Percentiles rank a stretch among this genome's conserved stretches.
phyloP scores from a whole-genome alignment of 2,113 vertebrate species.

The Zapornia atra region DNA sequence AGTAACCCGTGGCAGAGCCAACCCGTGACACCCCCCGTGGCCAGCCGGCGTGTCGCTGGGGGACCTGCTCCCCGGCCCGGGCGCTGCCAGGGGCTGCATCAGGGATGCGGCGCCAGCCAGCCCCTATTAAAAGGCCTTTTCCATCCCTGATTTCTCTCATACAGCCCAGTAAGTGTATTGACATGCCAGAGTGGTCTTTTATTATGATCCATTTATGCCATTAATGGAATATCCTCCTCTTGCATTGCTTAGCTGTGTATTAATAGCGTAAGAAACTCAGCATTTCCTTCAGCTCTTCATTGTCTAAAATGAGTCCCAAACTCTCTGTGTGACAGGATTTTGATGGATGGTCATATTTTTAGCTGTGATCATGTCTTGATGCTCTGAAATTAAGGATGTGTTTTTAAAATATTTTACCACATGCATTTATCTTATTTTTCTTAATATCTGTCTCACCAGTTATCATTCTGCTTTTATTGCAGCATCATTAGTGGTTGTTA shows the following conservation, averaged over 20 bases:
- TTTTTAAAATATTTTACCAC: slow-evolving; percentile 8
- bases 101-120: not conserved
- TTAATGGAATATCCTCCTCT: slow-evolving; percentile 47
- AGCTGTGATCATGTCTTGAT: slow-evolving; percentile 3
- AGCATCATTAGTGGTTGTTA: slow-evolving; percentile 25
- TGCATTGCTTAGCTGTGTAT: slow-evolving; percentile 25
- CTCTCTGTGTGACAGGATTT: not conserved
- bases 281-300: slow-evolving; percentile 29
- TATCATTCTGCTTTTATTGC: slow-evolving; percentile 18
- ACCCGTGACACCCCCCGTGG: accelerated
- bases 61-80: accelerated
- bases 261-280: not conserved
- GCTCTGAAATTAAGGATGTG: not conserved
- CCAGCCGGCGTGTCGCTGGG: no score
- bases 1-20: not conserved
- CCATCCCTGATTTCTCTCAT: not conserved
- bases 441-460: slow-evolving; percentile 4
- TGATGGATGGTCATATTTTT: slow-evolving; percentile 14
- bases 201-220: slow-evolving; percentile 39
- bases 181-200: slow-evolving; percentile 25
- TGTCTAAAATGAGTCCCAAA: not conserved
- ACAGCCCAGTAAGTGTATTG: not conserved
- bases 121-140: not conserved
- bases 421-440: slow-evolving; percentile 36
- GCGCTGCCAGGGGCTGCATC: not conserved